Conservation (phyloP, 2,888 invertebrate genomes). For the Suillia variegata region DNA sequence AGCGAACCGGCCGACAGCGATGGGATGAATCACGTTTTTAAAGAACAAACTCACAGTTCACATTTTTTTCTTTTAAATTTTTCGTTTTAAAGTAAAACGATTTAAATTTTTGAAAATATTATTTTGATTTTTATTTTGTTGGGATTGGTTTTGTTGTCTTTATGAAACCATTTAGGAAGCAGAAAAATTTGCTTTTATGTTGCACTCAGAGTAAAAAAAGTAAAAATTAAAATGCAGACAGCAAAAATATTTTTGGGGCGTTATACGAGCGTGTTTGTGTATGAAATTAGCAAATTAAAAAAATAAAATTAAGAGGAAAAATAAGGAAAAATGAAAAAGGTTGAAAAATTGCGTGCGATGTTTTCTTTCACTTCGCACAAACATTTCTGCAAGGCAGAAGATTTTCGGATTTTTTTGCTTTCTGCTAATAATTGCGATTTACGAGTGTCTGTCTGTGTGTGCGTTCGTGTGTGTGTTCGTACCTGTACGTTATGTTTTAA, state of each 20-base stretch:
- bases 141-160: no score
- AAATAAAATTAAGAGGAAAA: neutral
- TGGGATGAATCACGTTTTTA: no score
- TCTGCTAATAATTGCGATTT: no score
- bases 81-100: no score
- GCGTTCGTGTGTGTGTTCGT: no score
- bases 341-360: constrained; percentile 12
- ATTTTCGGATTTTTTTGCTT: no score
- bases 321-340: neutral
- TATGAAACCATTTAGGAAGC: no score
- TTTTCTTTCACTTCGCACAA: constrained; percentile 10
- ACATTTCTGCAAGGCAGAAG: neutral
- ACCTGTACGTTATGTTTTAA: no score
- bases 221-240: neutral
- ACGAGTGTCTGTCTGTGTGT: no score
- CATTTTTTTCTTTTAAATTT: no score
- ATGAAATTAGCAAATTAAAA: constrained; percentile 3
- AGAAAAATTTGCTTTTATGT: neutral
- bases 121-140: neutral
- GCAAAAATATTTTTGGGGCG: neutral
- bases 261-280: constrained; percentile 5
- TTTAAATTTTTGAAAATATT: neutral
- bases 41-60: no score
- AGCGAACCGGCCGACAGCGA: no score
- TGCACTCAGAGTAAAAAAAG: neutral